These are phyloP conservation scores for Amniataba percoides DNA, from an alignment of 2,797 vertebrate genomes.

Conservation along the genomic window DNA sequence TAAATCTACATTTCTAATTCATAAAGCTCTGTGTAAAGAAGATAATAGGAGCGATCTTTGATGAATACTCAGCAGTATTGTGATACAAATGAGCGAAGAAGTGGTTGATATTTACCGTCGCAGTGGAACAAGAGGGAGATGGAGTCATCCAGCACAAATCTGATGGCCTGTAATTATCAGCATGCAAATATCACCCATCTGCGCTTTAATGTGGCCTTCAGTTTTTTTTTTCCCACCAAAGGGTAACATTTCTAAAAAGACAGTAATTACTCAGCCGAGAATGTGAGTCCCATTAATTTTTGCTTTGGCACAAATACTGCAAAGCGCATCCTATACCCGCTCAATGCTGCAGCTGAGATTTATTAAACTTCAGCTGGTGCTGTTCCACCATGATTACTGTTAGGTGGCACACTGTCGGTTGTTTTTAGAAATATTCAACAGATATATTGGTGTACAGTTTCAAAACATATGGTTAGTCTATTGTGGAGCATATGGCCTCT, in stretches of 20 bases:
- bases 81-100: constrained; percentile 57
- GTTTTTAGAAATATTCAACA: constrained; percentile 32
- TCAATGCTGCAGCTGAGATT: constrained; percentile 63
- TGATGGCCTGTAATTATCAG: constrained; percentile 72
- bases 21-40: constrained; percentile 22
- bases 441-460: constrained; percentile 37
- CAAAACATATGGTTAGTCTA: constrained; percentile 42
- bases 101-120: constrained; percentile 59
- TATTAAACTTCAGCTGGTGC: constrained; percentile 65
- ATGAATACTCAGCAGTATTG: constrained; percentile 38
- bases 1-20: constrained; percentile 29
- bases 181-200: constrained; percentile 74
- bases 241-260: constrained; percentile 76
- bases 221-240: constrained; percentile 38
- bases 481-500: constrained; percentile 46
- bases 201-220: constrained; percentile 64
- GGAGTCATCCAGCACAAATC: constrained; percentile 44
- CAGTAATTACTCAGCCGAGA: constrained; percentile 75
- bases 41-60: constrained; percentile 24
- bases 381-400: constrained; percentile 31
- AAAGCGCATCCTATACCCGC: constrained; percentile 37
- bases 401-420: constrained; percentile 30
- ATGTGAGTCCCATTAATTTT: constrained; percentile 70
- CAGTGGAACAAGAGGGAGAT: constrained; percentile 47
- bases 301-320: constrained; percentile 58